Evolutionary conservation across 2,797 vertebrate species (phyloP), one percentile per base, ranked within the genome.

Genomic region (Yasuhikotakia modesta): DNA sequence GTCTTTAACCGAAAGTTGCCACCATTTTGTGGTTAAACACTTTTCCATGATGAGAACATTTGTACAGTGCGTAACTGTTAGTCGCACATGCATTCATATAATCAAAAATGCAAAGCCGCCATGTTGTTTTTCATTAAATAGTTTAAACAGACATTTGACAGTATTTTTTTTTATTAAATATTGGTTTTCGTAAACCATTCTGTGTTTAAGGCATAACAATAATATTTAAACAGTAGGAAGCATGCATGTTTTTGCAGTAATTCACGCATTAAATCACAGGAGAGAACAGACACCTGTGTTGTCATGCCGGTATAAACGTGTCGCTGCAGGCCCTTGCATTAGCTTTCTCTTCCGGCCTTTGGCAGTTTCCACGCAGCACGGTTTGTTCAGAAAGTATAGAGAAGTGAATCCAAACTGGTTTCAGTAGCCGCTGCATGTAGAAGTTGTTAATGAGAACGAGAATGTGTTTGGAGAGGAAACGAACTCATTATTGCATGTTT

Each of bases 281-380:
- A 61, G 77, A 57, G 24, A 75, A 74, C 30, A 60, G 64, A 76
- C 74, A 74, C 83, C 72, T 85, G 83, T 78, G 73, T 73, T 52
- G 76, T 82, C 80, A 76, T 65, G 76, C 78, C 32, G 12, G 30
- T 10, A 14, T 16, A 32, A 22, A 48, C 85, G 13, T 83, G 87
- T 85, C 81, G 57, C 19, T 66, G 84, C 87, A 85, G 68, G 87
- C 79, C 76, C 8, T 74, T 35, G 70, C 70, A 17, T 78, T 71
- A 63, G 58, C 30, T 58, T 76, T 75, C 63, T 74, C 76, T 71
- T 73, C 53, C 67, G 70, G 61, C 79, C 72, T 79, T 71, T 77
- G 70, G 65, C 50, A 48, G 70, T 82, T 76, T 63, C 73, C 73
- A 50, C 63, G 43, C 64, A 57, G 64, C 71, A 68, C 58, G 58